These are phyloP conservation scores for Patella caerulea DNA, from an alignment of 2,888 invertebrate genomes.

Conservation along the genomic window DNA sequence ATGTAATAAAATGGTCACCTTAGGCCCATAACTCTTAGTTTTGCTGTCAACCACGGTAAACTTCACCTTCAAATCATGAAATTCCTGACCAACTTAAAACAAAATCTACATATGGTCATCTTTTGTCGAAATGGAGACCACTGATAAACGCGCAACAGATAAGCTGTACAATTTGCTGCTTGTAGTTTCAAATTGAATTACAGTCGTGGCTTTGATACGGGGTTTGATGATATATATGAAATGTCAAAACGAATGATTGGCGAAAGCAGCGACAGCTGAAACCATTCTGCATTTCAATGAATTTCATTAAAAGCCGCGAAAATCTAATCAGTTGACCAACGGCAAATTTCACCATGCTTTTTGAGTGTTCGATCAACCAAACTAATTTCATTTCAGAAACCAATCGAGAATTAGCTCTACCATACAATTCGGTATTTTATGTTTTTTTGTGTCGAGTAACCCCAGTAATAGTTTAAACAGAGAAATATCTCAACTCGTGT, in stretches of 20 bases:
- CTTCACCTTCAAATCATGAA: constrained; percentile 10
- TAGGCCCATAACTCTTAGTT: constrained; percentile 8
- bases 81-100: constrained; percentile 1
- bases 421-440: no score
- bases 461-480: no score
- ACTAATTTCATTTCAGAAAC: background rate
- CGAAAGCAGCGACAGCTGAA: constrained; percentile 2
- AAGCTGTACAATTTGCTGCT: constrained; percentile 10
- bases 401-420: background rate
- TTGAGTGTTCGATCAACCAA: constrained; percentile 1
- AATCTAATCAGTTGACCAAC: constrained; percentile 9
- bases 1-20: constrained; percentile 10
- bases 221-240: constrained; percentile 8
- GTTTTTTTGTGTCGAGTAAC: no score
- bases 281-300: constrained; percentile 9
- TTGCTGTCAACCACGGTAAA: constrained; percentile 7
- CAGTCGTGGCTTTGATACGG: background rate
- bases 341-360: background rate
- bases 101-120: constrained; percentile 10
- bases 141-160: constrained; percentile 3
- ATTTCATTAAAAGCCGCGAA: constrained; percentile 8
- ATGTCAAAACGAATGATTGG: constrained; percentile 1
- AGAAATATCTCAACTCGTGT: background rate
- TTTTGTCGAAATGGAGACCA: background rate
- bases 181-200: constrained; percentile 10